A percentile compares a stretch with the other conserved stretches of the same genome.
Evolutionary conservation across 2,797 vertebrate genomes (phyloP).

Genomic region (Schizopygopsis pylzovi): DNA sequence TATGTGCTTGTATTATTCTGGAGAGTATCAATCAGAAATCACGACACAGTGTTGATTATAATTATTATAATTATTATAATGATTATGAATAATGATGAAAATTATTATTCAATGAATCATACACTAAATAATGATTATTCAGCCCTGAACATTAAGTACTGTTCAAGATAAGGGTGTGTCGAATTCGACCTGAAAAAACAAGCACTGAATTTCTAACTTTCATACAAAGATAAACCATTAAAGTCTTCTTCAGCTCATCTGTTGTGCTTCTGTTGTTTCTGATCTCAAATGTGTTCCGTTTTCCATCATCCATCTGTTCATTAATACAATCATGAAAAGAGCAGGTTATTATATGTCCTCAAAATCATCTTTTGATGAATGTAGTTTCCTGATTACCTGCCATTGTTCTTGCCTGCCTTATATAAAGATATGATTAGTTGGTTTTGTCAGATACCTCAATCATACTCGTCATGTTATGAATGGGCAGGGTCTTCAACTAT

Average conservation of each 20-base stretch:
- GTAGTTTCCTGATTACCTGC: slow-evolving; percentile 7
- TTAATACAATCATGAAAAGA: neutral
- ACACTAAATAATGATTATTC: neutral
- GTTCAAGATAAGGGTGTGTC: neutral
- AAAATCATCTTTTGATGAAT: slow-evolving; percentile 9
- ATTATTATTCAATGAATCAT: slow-evolving; percentile 26
- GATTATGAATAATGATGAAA: neutral
- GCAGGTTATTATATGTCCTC: neutral
- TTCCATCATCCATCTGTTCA: neutral
- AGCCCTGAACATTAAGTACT: neutral
- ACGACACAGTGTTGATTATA: neutral
- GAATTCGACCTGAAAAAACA: slow-evolving; percentile 10
- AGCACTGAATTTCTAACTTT: neutral
- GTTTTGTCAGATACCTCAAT: slow-evolving; percentile 21
- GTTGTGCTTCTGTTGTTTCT: neutral
- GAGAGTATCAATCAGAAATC: slow-evolving; percentile 13
- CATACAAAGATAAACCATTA: neutral
- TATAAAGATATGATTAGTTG: slow-evolving; percentile 23
- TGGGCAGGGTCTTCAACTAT: neutral
- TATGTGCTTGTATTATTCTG: neutral
- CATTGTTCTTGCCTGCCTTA: neutral
- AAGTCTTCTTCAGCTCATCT: neutral
- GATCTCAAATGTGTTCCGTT: neutral
- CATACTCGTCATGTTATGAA: slow-evolving; percentile 18
- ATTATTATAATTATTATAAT: neutral